phyloP scores from a whole-genome alignment of 2,113 vertebrate genomes.

The Spizaetus ornatus region DNA sequence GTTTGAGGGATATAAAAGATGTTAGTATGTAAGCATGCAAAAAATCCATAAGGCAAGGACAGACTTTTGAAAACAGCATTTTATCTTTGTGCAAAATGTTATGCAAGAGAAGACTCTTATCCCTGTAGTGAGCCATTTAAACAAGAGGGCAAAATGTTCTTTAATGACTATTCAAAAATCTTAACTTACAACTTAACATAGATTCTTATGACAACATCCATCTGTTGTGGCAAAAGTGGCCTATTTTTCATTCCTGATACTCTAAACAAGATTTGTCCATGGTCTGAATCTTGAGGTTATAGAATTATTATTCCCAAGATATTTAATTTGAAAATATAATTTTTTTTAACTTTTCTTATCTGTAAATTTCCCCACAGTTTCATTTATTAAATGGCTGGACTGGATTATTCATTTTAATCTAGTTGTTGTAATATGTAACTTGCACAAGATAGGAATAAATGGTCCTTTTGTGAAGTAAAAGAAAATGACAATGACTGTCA shows the following conservation, averaged over 20 bases:
- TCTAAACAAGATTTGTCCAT: background rate
- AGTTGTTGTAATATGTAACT: background rate
- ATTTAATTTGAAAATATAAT: background rate
- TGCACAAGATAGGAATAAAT: background rate
- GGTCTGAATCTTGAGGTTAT: background rate
- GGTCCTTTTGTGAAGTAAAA: background rate
- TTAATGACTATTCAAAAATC: background rate
- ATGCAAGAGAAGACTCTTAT: background rate
- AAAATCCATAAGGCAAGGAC: background rate
- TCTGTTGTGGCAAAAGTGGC: too few relatives aligned
- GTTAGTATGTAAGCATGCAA: background rate
- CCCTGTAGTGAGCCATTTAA: background rate
- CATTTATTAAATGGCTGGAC: background rate
- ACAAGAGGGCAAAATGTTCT: background rate
- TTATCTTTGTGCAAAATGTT: background rate
- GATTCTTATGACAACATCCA: background rate
- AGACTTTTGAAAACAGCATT: background rate
- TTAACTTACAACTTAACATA: background rate
- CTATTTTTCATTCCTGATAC: background rate
- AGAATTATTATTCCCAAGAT: background rate
- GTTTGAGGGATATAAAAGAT: background rate
- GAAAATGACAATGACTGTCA: background rate
- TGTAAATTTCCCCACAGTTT: background rate
- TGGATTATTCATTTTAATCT: background rate
- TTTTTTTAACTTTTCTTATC: background rate